Base-by-base conservation (phyloP, 2,113 vertebrate species). In the Zosterops borbonicus region DNA sequence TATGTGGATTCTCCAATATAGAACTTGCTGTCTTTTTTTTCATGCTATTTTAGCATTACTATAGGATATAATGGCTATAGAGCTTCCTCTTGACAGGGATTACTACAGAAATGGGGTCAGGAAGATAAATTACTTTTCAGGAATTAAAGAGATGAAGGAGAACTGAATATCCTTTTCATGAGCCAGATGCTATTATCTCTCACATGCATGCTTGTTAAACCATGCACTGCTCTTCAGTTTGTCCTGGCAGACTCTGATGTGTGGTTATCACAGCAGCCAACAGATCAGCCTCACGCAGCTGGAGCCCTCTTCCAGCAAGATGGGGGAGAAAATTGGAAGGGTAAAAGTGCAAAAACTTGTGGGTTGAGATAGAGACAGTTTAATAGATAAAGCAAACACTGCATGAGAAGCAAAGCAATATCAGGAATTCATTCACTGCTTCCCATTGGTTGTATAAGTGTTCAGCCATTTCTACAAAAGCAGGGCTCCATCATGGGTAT, bases 401-500 rank as follows among this genome's bases (percentile, higher is more conserved):
- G 27, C 3, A 8, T 3, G 20, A 10, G 6, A 87, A 78, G 35
- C n/a, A 85, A 90, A 70, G 31, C 49, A 87, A 8, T 69, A 42
- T 7, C 8, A 58, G 25, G 52, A 53, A 71, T 78, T 68, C 14
- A 55, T 68, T 85, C 55, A 12, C 55, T 60, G 21, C 50, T 31
- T 73, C 44, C 41, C 15, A 69, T 14, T 1, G 0, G 9, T 23
- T 23, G 21, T 69, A 0, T 24, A 39, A 44, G 25, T 46, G 13
- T 60, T 78, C 60, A 84, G 53, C 31, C 37, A 53, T 35, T 22
- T n/a, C 82, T 19, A 49, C n/a, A 35, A 56, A 69, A 82, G 46
- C 50, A 65, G 7, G 11, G 8, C 37, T 87, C 31, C 21, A 25
- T 16, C 60, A 29, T 0, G 0, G 4, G 0, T 44, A 56, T 1